Evolutionary conservation across 2,113 vertebrate genomes (phyloP), one percentile per base, ranked within the genome.

Genomic region (Percopsis transmontana): DNA sequence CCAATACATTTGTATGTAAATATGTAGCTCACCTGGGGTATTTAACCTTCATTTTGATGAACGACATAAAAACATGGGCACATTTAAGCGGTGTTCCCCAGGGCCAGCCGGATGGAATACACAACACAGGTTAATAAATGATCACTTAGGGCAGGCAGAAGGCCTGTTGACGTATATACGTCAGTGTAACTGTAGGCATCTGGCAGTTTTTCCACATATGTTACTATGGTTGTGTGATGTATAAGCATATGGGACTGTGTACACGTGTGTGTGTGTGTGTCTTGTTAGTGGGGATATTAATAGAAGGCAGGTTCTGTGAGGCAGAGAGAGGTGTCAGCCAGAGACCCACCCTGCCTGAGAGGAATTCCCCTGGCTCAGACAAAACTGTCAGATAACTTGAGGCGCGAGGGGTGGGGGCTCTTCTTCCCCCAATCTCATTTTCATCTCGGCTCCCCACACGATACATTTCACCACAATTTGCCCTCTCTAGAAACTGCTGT

Each of bases 321-420:
- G 70, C 77, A 77, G 67, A 74, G 68, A 70, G 66, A 72, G 72
- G 61, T 85, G 85, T 87, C 85, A 71, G 69, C 2, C 58, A 72
- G 75, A 83, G 77, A 70, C 56, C 33, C 70, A 62, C 48, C 80
- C 78, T 76, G 77, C 64, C 60, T 61, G 59, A 63, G 76, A 71
- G 78, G 77, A 82, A 85, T 84, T 87, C 87, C 89, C 84, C 62
- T 2, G 74, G 69, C 51, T 50, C 66, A 60, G 68, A 59, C 63
- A 68, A 21, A 68, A 6, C 85, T 89, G 88, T 89, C 83, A 64
- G 89, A 83, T 85, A 80, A 85, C 88, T 82, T 61, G 58, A 83
- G 79, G 81, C 78, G 24, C 14, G 54, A 76, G 77, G 78, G 68
- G 45, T 80, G 66, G 70, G 68, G 74, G 63, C 61, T 68, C 10